Base-by-base conservation (phyloP, 2,113 vertebrate species). In the Python bivittatus region DNA sequence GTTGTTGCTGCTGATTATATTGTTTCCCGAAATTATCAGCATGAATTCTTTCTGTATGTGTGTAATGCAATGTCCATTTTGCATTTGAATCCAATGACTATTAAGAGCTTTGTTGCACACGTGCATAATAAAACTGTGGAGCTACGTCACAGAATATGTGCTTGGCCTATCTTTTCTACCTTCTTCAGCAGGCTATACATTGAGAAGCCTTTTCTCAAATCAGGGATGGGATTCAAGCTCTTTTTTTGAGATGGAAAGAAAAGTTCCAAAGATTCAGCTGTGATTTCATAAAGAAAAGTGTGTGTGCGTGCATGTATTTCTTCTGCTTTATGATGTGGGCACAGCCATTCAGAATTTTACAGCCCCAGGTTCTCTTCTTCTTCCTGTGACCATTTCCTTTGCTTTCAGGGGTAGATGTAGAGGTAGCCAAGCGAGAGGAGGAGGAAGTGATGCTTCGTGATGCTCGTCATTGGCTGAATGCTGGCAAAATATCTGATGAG, bases 401-500 rank as follows among this genome's bases (percentile, higher is more conserved):
- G 89, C 25, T 86, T n/a, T 84, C 95, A 99, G 98, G 98, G 56
- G 97, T 99, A 95, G 98, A 99, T 7, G 95, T 99, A 57, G 98
- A 98, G 79, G 98, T 98, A 1, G 98, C 98, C 38, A 99, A 98
- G 89, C 97, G 98, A 11, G 96, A 97, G 0, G 99, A 99, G 93
- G 98, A 99, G 94, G 98, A 99, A 4, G 93, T 98, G 90, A 98
- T 99, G 94, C 98, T 98, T 92, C 97, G 89, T 0, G 98, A 99
- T 3, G 98, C 98, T 0, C 97, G 97, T 29, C 96, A 96, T 89
- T 99, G 98, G 99, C 96, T 99, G 90, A 97, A 96, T 0, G 98
- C 98, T 0, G 98, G 98, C 0, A 96, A 96, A 86, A 97, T 97
- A 8, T 98, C 98, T 0, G 93, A 98, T 15, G 96, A 98, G 17